A percentile compares a stretch with the other conserved stretches of the same genome.
Evolutionary conservation across 1,140 invertebrate species (phyloP).

Genomic region (Aphis craccivora): DNA sequence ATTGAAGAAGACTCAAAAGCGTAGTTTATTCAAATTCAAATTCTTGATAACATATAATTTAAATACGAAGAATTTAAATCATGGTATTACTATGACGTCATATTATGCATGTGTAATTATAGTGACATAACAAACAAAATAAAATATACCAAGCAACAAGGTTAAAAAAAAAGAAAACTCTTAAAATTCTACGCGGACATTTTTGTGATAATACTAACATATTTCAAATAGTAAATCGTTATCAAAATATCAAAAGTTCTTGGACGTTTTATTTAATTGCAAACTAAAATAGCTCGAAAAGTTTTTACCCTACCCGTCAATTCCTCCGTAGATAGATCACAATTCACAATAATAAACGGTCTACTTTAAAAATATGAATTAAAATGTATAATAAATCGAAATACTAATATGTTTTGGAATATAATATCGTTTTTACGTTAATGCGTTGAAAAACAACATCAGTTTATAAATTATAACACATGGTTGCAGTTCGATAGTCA

Average conservation of each 20-base stretch:
- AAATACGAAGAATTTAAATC: neutral
- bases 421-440: neutral
- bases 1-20: too few relatives aligned
- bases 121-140: neutral
- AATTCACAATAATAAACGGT: conserved; percentile 6
- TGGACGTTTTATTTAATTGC: conserved; percentile 9
- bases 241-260: neutral
- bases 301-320: neutral
- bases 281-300: neutral
- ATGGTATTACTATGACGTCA: neutral
- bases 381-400: neutral
- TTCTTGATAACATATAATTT: neutral
- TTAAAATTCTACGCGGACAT: neutral
- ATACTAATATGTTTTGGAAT: neutral
- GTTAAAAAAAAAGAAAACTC: neutral
- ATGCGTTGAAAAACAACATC: neutral
- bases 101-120: neutral
- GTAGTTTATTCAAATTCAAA: too few relatives aligned
- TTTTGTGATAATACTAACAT: neutral
- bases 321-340: neutral
- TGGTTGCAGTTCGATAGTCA: neutral
- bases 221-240: neutral
- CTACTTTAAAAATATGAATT: neutral
- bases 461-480: conserved; percentile 4
- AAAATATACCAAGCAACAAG: neutral